Evolutionary conservation across 2,797 vertebrate genomes (phyloP), one percentile per base, ranked within the genome.

Genomic region (Intellagama lesueurii): DNA sequence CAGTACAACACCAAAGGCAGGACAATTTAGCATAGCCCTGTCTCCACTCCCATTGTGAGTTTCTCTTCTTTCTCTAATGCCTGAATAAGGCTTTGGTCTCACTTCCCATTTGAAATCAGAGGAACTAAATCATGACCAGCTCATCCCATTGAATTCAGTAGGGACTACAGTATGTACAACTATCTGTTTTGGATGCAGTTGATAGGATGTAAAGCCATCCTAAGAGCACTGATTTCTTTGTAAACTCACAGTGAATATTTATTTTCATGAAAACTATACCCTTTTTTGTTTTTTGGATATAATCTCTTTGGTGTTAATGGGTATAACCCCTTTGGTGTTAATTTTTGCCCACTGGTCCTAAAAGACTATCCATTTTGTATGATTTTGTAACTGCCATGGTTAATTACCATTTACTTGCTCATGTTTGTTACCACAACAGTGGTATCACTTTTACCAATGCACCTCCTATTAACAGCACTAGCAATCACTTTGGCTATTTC

Each of bases 391-490:
- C 32, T 87, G 86, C 77, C 66, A 40, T 87, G 66, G 40, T 92
- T 88, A 93, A 94, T 94, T 92, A 85, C 64, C 87, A 68, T 88
- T 92, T 92, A 89, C 90, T 91, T 89, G 70, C 30, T 56, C 56
- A 90, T 64, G 75, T 89, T 83, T 91, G 93, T 90, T 93, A 92
- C 91, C 72, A 93, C 52, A 92, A 19, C 79, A 92, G 70, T 44
- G 82, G 69, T 83, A 93, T 90, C 85, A 89, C 87, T 88, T 90
- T 26, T 88, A 91, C 92, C 87, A 95, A 84, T 44, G 87, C 91
- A 72, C 81, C 78, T 93, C 94, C 93, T 92, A 94, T 88, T 73
- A 88, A 76, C 73, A 91, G 79, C 87, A 92, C 70, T 89, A 86
- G 92, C 94, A 32, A 83, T 88, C 85, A 94, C 77, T 90, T 80